These are phyloP conservation scores for Silurus asotus DNA, from an alignment of 2,113 vertebrate species.

Conservation along the genomic window DNA sequence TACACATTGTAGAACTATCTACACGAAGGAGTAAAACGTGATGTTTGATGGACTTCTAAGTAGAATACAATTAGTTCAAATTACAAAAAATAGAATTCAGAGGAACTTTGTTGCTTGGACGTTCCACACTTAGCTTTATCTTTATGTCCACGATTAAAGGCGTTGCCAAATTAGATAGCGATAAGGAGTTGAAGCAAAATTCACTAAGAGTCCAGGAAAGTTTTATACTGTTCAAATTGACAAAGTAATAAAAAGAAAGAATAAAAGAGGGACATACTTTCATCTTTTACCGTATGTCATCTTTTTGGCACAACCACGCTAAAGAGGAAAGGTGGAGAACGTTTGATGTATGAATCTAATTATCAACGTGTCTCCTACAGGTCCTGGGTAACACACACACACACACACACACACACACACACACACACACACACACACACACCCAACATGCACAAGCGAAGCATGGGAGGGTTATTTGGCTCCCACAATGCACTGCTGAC, in stretches of 20 bases:
- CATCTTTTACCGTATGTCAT: conserved; percentile 15
- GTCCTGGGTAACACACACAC: conserved; percentile 21
- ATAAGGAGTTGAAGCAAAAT: background rate
- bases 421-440: conserved; percentile 14
- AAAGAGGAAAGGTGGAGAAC: conserved; percentile 24
- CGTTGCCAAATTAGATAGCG: background rate
- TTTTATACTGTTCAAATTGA: background rate
- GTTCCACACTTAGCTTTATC: no score
- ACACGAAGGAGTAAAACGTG: no score
- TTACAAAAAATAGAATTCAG: no score
- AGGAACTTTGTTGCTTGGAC: background rate
- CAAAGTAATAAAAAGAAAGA: background rate
- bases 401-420: background rate
- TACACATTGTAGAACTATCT: no score
- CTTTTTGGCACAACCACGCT: conserved; percentile 9
- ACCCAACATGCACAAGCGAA: conserved; percentile 28
- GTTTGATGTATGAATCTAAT: conserved; percentile 49
- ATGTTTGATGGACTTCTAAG: background rate
- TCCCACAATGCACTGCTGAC: conserved; percentile 53
- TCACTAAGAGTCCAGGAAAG: background rate
- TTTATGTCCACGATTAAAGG: background rate
- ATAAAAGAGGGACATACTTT: background rate
- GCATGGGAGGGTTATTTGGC: conserved; percentile 42
- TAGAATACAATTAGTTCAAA: background rate
- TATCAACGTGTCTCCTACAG: conserved; percentile 38